phyloP scores from a whole-genome alignment of 2,113 vertebrate genomes.

The Nothoprocta perdicaria region DNA sequence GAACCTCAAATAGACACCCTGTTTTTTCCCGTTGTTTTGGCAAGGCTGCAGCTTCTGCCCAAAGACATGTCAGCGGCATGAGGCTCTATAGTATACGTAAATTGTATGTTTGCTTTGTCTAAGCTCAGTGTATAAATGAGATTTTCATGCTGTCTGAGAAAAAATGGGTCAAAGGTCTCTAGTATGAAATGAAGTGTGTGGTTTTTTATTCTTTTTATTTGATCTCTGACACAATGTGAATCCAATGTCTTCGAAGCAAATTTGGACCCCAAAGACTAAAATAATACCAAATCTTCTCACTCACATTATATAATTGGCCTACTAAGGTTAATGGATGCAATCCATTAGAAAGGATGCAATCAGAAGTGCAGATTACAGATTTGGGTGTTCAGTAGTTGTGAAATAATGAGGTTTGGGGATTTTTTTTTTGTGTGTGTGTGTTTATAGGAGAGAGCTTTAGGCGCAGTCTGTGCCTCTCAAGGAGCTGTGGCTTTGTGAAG shows the following conservation, averaged over 20 bases:
- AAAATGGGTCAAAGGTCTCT: conserved; percentile 35
- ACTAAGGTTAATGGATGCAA: neutral
- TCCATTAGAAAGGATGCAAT: neutral
- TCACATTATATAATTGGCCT: neutral
- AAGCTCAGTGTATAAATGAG: conserved; percentile 2
- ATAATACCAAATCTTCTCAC: conserved; percentile 24
- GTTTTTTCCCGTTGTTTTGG: neutral
- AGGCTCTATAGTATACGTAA: neutral
- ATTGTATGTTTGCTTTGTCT: conserved; percentile 14
- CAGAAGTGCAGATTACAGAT: neutral
- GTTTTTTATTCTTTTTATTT: neutral
- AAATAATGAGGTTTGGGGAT: neutral
- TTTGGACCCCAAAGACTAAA: neutral
- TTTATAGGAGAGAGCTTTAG: conserved; percentile 29
- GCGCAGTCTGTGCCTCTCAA: conserved; percentile 17
- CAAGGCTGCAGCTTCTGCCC: neutral
- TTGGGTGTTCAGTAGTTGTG: neutral
- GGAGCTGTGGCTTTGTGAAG: neutral
- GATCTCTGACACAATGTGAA: neutral
- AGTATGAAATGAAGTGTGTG: neutral
- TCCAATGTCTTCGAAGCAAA: neutral
- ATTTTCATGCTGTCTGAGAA: conserved; percentile 44
- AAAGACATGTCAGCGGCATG: neutral
- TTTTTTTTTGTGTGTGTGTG: neutral
- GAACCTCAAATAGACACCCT: neutral